Conservation (phyloP, 1,140 invertebrate genomes). For the Hylaeus anthracinus region DNA sequence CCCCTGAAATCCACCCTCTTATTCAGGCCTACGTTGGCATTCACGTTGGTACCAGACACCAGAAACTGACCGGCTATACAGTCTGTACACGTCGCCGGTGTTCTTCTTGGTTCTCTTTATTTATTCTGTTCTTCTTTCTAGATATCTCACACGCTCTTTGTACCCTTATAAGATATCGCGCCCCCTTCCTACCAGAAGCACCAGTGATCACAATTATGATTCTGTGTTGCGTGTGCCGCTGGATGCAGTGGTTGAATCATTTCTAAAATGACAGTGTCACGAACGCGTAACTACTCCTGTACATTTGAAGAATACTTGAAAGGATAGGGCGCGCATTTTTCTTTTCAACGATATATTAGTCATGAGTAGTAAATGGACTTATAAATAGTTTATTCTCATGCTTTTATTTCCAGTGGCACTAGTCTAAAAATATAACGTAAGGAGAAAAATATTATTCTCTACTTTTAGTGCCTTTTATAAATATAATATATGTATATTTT, state of each 20-base stretch:
- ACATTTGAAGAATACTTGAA: not conserved
- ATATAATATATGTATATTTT: too few species aligned
- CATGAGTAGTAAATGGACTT: too few species aligned
- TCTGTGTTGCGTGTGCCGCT: not conserved
- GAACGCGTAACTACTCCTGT: not conserved
- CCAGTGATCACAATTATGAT: conserved; percentile 10
- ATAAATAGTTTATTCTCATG: too few species aligned
- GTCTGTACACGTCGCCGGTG: conserved; percentile 21
- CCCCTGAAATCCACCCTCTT: conserved; percentile 36
- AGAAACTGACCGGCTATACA: conserved; percentile 37
- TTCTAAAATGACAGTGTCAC: not conserved
- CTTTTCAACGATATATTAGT: not conserved
- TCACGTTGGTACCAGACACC: conserved; percentile 35
- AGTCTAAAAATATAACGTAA: too few species aligned
- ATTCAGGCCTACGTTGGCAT: conserved; percentile 36
- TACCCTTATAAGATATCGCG: conserved; percentile 20
- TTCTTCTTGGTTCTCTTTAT: conserved; percentile 47
- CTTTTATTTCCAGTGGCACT: too few species aligned
- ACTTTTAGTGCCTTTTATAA: too few species aligned
- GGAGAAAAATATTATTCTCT: too few species aligned
- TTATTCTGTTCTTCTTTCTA: conserved; percentile 14
- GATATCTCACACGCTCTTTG: not conserved
- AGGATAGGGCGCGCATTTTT: not conserved
- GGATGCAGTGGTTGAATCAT: not conserved
- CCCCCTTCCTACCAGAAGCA: conserved; percentile 10